Base-by-base conservation (phyloP, 2,888 invertebrate genomes). In the Scaptomyza parva region DNA sequence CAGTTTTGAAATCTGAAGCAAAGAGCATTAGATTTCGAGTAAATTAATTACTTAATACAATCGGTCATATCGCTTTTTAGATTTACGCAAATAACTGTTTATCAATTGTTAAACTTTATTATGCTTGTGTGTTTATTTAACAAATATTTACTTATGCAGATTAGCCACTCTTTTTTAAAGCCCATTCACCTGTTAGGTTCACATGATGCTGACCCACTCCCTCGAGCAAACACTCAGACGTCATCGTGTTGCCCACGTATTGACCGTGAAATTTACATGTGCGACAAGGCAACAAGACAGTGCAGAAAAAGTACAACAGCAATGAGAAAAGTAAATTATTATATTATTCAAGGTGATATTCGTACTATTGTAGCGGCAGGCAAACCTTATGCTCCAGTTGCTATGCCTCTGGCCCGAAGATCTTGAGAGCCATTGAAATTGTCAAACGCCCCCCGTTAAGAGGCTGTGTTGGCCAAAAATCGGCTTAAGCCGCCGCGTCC, bases 401-500 rank as follows among this genome's bases (percentile, higher is more conserved):
- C 43, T 58, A 71, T 70, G 81, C 76, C 70, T 53, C 48, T 61
- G 66, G 59, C 41, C 52, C 65, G 77, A 71, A 69, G 54, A 70
- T 69, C 70, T 75, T 14, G 58, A 87, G 74, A 60, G 71, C 82
- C 67, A 87, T 84, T 76, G 71, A 85, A 74, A 76, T 84, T 85
- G 83, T 84, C 83, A 85, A 87, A 87, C 76, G 82, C 82, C 85
- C 76, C 54, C 30, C 59, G 69, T 73, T 68, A 79, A 81, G 76
- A 81, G 78, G 62, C 69, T 70, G 64, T 53, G 63, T 39, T 43
- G 60, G 55, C 61, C 70, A 72, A 72, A 80, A 82, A 86, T 78
- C 85, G 72, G 79, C 86, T 82, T 85, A 85, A 72, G 37, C 2
- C 3, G 65, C 70, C 57, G 63, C 75, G 45, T 61, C 72, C 68